phyloP scores from a whole-genome alignment of 2,113 vertebrate genomes.

The Sylvilagus bachmani region DNA sequence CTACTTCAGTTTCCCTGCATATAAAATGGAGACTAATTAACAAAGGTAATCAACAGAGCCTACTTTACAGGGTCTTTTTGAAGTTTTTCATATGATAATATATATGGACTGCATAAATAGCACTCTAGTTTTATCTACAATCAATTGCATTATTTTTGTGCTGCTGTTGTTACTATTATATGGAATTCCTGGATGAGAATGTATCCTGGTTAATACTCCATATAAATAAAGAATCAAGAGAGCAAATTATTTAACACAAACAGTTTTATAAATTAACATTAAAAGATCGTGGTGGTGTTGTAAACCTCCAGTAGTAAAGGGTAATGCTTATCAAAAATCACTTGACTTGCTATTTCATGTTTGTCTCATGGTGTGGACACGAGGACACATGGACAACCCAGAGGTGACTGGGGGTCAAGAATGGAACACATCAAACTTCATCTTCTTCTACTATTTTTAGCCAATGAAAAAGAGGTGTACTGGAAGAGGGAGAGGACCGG shows the following conservation, averaged over 20 bases:
- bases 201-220: neutral
- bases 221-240: neutral
- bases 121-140: neutral
- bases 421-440: neutral
- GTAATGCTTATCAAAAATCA: neutral
- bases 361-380: neutral
- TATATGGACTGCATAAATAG: neutral
- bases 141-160: neutral
- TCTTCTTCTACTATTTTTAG: neutral
- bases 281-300: neutral
- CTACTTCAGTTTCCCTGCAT: neutral
- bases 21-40: neutral
- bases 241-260: neutral
- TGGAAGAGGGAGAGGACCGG: accelerated
- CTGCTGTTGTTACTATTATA: neutral
- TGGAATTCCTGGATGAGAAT: neutral
- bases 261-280: neutral
- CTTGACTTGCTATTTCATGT: neutral
- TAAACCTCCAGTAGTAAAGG: neutral
- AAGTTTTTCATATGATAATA: slow-evolving; percentile 12
- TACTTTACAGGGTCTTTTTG: neutral
- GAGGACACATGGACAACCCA: accelerated
- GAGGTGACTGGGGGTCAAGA: neutral
- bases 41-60: neutral
- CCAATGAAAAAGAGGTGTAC: neutral